phyloP scores from a whole-genome alignment of 2,888 invertebrate species.

The Leucophenga montana region DNA sequence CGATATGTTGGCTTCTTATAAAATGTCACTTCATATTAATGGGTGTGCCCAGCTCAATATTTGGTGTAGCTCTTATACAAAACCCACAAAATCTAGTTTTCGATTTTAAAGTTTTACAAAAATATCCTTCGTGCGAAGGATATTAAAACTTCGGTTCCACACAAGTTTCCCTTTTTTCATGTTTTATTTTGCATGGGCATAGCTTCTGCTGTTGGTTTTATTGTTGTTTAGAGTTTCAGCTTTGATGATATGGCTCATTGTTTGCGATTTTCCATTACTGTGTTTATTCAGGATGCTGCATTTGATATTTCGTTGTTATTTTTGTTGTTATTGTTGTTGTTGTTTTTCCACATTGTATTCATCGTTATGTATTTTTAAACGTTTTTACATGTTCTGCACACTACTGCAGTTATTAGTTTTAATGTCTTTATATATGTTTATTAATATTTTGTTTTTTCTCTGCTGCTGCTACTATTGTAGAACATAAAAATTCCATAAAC shows the following conservation, averaged over 20 bases:
- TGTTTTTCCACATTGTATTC: neutral
- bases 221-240: neutral
- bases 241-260: neutral
- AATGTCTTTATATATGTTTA: conserved; percentile 33
- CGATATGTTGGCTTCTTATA: no score
- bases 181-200: no score
- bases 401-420: conserved; percentile 44
- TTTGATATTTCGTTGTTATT: neutral
- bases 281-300: neutral
- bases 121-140: no score
- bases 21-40: no score
- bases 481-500: conserved; percentile 49
- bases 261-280: conserved; percentile 5
- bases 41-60: no score
- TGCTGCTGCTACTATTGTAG: conserved; percentile 4
- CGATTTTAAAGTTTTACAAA: no score
- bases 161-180: no score
- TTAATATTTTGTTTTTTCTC: neutral
- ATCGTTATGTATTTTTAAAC: conserved; percentile 48
- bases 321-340: neutral
- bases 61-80: no score
- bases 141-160: no score
- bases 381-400: conserved; percentile 51
- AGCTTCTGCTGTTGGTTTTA: neutral
- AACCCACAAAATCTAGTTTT: no score